A percentile compares a stretch with the other conserved stretches of the same genome.
Conservation (phyloP, 2,888 invertebrate genomes). For the Chloromyia formosa region DNA sequence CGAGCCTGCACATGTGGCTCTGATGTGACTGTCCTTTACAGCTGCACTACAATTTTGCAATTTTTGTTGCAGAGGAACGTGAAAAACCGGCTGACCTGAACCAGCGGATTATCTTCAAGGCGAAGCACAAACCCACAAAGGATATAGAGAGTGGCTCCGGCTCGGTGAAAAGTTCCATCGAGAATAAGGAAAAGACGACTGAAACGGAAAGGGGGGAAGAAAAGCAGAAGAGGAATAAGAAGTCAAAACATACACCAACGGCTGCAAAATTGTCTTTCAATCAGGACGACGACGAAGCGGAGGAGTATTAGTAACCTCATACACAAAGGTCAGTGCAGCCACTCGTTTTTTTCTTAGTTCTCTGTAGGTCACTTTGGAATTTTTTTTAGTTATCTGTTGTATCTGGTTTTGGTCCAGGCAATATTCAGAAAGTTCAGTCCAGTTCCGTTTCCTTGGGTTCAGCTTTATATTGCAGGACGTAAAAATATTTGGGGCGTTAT, state of each 20-base stretch:
- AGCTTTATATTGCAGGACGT: no score
- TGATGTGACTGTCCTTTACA: no score
- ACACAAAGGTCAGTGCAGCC: conserved; percentile 47
- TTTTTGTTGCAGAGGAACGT: conserved; percentile 66
- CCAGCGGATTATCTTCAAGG: conserved; percentile 69
- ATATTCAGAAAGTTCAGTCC: no score
- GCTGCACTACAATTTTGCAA: neutral
- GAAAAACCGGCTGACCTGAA: conserved; percentile 70
- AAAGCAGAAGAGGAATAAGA: conserved; percentile 50
- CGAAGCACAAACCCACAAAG: conserved; percentile 55
- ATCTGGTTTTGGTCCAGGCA: no score
- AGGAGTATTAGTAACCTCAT: conserved; percentile 47
- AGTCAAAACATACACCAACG: conserved; percentile 54
- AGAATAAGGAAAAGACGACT: conserved; percentile 41
- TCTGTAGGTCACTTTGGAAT: no score
- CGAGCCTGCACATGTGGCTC: neutral
- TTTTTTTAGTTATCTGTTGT: no score
- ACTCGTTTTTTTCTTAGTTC: neutral
- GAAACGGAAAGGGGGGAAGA: neutral
- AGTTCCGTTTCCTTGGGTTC: no score
- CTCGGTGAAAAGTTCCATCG: conserved; percentile 22
- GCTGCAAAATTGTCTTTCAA: conserved; percentile 65
- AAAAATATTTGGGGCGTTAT: no score
- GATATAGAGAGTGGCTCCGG: neutral
- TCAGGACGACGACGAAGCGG: conserved; percentile 64